Conservation (phyloP, 2,797 vertebrate genomes). For the Hapalemur alaotrensis region DNA sequence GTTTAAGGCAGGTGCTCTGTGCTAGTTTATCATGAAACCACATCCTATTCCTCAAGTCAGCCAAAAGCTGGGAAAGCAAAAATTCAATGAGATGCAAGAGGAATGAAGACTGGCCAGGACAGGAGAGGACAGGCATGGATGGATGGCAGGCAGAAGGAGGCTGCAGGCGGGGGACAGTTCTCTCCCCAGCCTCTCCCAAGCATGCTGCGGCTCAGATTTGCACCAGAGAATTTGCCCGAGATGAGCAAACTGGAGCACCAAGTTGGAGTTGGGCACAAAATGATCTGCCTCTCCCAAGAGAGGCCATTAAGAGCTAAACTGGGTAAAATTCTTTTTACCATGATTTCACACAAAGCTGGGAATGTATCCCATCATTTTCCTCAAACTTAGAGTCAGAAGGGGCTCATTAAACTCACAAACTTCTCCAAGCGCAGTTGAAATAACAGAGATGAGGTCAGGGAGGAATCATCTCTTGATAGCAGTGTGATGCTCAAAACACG, state of each 20-base stretch:
- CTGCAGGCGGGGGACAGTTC: fast-evolving
- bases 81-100: background rate
- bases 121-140: background rate
- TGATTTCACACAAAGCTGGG: slow-evolving; percentile 3
- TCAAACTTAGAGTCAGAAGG: slow-evolving; percentile 15
- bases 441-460: background rate
- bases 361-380: background rate
- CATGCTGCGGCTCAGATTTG: background rate
- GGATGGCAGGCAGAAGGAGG: background rate
- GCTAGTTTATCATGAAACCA: background rate
- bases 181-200: background rate
- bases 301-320: slow-evolving; percentile 43
- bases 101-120: background rate
- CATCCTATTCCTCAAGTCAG: background rate
- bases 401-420: background rate
- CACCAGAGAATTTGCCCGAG: background rate
- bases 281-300: background rate
- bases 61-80: background rate
- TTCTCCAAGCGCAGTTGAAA: background rate
- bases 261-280: background rate
- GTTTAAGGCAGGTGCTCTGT: background rate
- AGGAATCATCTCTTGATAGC: background rate
- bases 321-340: slow-evolving; percentile 27
- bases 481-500: background rate
- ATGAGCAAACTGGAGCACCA: background rate